Conservation (phyloP, 64 coral and sea anemone species). For the Montipora cactus region DNA sequence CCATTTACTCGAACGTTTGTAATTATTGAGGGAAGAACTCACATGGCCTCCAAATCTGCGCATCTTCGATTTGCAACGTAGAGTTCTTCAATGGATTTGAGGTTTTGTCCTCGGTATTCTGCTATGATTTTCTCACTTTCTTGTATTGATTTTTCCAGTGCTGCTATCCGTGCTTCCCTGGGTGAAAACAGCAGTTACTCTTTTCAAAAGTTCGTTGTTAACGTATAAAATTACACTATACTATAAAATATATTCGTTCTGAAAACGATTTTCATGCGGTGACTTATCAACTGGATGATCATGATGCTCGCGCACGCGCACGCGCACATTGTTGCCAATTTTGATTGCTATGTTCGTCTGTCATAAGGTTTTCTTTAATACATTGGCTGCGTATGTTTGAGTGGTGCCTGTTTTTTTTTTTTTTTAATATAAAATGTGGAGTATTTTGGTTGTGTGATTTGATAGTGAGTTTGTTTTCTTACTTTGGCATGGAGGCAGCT, state of each 20-base stretch:
- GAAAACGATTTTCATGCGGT: too few species aligned
- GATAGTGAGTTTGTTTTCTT: background rate
- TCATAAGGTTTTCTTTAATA: too few species aligned
- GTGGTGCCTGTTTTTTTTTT: too few species aligned
- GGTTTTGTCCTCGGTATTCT: conserved; percentile 56
- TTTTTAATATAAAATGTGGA: background rate
- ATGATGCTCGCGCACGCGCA: too few species aligned
- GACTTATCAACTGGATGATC: too few species aligned
- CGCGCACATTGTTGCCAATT: too few species aligned
- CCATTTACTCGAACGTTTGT: background rate
- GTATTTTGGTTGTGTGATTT: background rate
- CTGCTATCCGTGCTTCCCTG: conserved; percentile 76
- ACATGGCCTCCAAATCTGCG: conserved; percentile 70
- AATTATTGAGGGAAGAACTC: background rate
- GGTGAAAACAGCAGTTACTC: background rate
- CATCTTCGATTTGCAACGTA: conserved; percentile 71
- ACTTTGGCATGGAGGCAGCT: conserved; percentile 81
- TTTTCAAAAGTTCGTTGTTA: too few species aligned
- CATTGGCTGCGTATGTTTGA: too few species aligned
- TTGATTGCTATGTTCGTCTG: too few species aligned
- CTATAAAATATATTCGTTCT: too few species aligned
- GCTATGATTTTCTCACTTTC: conserved; percentile 74
- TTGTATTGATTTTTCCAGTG: conserved; percentile 61
- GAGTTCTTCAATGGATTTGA: conserved; percentile 71
- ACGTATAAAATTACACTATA: too few species aligned